Conservation (phyloP, 2,113 vertebrate species). For the Himantopus leucocephalus region DNA sequence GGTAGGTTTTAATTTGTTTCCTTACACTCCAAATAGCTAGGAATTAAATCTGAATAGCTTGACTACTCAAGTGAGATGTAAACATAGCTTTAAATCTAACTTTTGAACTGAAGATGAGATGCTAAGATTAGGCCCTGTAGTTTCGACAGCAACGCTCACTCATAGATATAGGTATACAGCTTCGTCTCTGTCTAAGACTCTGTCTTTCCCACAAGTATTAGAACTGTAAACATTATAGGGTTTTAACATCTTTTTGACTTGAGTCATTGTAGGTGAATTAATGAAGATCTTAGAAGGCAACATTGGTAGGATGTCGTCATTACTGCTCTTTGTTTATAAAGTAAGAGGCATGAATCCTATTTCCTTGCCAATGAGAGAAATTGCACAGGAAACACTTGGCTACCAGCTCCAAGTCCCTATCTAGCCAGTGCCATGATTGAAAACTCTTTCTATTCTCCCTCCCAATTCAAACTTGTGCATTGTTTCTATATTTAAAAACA, state of each 20-base stretch:
- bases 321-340: not conserved
- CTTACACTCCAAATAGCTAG: not conserved
- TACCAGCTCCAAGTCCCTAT: not conserved
- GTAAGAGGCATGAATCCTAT: not conserved
- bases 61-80: not conserved
- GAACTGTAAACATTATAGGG: not conserved
- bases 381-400: not conserved
- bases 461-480: not conserved
- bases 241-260: not conserved
- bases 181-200: not conserved
- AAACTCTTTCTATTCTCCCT: not conserved
- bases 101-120: not conserved
- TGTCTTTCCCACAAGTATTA: not conserved
- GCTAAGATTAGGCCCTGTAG: not conserved
- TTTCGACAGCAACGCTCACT: not conserved
- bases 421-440: not conserved
- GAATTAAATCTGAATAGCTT: not conserved
- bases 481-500: not conserved
- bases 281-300: not conserved
- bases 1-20: not conserved
- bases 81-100: not conserved
- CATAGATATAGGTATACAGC: no score
- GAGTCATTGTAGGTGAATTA: not conserved
- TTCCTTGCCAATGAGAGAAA: not conserved
- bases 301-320: not conserved